Evolutionary conservation across 2,888 invertebrate species (phyloP).

Genomic region (Tenthredo distinguenda): DNA sequence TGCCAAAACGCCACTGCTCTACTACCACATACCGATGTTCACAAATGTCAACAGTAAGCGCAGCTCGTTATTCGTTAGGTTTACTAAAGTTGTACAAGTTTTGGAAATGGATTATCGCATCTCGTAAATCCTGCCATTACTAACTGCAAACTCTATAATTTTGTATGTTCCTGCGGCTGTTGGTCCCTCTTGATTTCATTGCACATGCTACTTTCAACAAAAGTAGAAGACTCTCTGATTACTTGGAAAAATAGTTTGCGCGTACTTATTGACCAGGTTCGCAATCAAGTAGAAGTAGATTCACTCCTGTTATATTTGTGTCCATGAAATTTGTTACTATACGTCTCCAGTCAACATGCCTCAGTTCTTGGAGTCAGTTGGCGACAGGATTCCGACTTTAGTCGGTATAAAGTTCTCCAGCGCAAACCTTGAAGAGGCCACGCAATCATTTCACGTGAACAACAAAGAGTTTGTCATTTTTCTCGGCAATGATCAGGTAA

Average conservation of each 20-base stretch:
- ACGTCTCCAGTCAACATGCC: slow-evolving; percentile 86
- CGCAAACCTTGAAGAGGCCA: slow-evolving; percentile 85
- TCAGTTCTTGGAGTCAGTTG: slow-evolving; percentile 83
- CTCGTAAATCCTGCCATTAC: neutral
- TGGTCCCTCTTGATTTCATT: neutral
- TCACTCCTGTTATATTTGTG: neutral
- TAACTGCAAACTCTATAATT: neutral
- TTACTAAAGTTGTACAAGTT: slow-evolving; percentile 60
- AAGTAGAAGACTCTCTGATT: neutral
- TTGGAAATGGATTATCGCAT: slow-evolving; percentile 81
- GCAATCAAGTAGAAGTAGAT: neutral
- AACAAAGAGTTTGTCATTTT: slow-evolving; percentile 81
- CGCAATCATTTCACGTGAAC: slow-evolving; percentile 80
- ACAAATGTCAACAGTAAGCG: slow-evolving; percentile 87
- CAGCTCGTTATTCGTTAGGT: neutral
- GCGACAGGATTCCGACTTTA: slow-evolving; percentile 85
- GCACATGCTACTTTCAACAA: neutral
- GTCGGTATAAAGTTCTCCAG: slow-evolving; percentile 91
- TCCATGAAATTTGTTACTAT: neutral
- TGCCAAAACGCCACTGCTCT: slow-evolving; percentile 87
- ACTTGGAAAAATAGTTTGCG: neutral
- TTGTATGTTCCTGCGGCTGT: neutral
- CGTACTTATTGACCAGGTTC: neutral
- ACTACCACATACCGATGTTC: slow-evolving; percentile 90
- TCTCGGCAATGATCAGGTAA: slow-evolving; percentile 85